A percentile compares a stretch with the other conserved stretches of the same genome.
Evolutionary conservation across 2,888 invertebrate genomes (phyloP).

Genomic region (Stenoptilia bipunctidactyla): DNA sequence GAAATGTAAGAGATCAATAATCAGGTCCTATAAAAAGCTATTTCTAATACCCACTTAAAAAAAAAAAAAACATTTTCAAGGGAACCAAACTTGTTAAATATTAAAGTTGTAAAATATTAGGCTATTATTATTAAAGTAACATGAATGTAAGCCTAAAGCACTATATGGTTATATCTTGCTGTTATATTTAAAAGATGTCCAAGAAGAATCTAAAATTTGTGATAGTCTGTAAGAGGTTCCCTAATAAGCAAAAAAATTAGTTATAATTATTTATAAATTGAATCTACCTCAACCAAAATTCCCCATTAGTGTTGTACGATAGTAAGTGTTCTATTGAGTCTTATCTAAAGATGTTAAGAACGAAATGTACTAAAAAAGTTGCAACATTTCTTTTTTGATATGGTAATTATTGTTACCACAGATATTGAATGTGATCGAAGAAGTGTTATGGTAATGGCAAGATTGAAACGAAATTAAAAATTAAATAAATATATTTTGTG

Average conservation of each 20-base stretch:
- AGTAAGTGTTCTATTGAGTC: constrained; percentile 66
- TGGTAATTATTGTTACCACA: constrained; percentile 65
- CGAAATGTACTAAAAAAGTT: constrained; percentile 57
- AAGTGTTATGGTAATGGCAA: constrained; percentile 49
- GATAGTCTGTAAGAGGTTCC: background rate
- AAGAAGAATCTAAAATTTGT: background rate
- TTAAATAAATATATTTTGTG: constrained; percentile 32
- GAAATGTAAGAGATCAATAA: no score
- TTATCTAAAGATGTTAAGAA: constrained; percentile 59
- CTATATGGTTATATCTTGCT: no score
- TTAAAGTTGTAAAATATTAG: no score
- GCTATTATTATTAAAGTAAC: no score
- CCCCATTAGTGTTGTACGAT: constrained; percentile 61
- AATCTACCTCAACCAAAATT: constrained; percentile 70
- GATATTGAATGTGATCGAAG: constrained; percentile 50
- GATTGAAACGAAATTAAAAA: constrained; percentile 53
- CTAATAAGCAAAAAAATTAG: no score
- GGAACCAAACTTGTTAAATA: no score
- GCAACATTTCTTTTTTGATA: constrained; percentile 61
- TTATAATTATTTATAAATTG: constrained; percentile 34
- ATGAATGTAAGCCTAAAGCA: no score
- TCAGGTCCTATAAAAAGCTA: no score
- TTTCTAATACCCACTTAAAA: no score
- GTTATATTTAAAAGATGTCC: no score
- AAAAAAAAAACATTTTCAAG: no score